These are phyloP conservation scores for Thelaira solivaga DNA, from an alignment of 2,888 invertebrate species.

Conservation along the genomic window DNA sequence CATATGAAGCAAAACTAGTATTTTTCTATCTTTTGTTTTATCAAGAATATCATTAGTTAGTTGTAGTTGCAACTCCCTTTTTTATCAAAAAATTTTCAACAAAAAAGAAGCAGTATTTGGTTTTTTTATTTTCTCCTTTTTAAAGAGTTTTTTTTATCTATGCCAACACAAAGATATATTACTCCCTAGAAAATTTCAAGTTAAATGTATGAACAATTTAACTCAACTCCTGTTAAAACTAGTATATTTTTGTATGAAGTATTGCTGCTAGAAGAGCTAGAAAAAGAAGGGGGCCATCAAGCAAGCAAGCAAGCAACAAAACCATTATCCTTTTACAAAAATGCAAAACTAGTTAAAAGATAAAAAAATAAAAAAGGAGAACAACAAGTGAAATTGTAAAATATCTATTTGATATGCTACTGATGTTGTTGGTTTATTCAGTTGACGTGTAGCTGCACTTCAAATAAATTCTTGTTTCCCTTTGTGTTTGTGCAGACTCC, in stretches of 20 bases:
- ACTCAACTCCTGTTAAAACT: constrained; percentile 13
- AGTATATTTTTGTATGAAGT: constrained; percentile 10
- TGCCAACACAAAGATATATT: constrained; percentile 55
- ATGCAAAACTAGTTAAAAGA: too few relatives aligned
- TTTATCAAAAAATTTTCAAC: constrained; percentile 1
- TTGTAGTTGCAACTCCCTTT: not conserved
- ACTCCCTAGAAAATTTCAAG: constrained; percentile 42
- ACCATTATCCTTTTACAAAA: constrained; percentile 3
- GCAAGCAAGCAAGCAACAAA: too few relatives aligned
- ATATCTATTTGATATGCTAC: constrained; percentile 44
- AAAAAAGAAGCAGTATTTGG: not conserved
- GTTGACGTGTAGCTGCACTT: constrained; percentile 19
- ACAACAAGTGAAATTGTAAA: constrained; percentile 33
- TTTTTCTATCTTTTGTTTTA: not conserved
- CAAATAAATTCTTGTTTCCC: constrained; percentile 23
- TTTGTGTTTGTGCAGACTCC: constrained; percentile 21
- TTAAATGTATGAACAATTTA: constrained; percentile 44
- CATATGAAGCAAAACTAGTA: constrained; percentile 13
- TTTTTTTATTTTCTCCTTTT: not conserved
- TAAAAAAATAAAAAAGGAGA: not conserved
- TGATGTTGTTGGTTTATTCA: constrained; percentile 30
- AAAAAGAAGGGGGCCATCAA: constrained; percentile 11
- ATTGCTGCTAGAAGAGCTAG: not conserved
- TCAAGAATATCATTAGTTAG: constrained; percentile 39
- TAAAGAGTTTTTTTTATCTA: constrained; percentile 16